phyloP scores from a whole-genome alignment of 1,140 invertebrate species.

The Bombyx mandarina region DNA sequence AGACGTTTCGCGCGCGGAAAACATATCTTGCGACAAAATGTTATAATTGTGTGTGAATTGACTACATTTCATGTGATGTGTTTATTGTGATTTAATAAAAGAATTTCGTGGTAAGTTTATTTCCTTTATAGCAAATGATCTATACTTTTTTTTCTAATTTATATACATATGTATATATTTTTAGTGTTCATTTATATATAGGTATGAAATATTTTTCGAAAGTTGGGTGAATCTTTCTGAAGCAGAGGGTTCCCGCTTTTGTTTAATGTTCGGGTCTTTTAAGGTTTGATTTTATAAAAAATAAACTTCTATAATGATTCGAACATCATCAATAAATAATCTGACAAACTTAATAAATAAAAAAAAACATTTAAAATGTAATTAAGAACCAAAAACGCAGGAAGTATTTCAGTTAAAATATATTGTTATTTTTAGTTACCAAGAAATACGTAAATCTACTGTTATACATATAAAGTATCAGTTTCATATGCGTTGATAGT shows the following conservation, averaged over 20 bases:
- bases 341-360: not conserved
- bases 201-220: not conserved
- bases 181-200: slow-evolving; percentile 9
- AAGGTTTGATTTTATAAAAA: too few relatives aligned
- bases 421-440: too few relatives aligned
- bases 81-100: not conserved
- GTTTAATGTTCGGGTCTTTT: not conserved
- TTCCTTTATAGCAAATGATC: too few relatives aligned
- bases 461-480: too few relatives aligned
- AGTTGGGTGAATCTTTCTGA: too few relatives aligned
- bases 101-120: not conserved
- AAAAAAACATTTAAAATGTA: too few relatives aligned
- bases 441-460: too few relatives aligned
- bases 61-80: slow-evolving; percentile 2
- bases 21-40: not conserved
- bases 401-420: too few relatives aligned
- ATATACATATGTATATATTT: not conserved
- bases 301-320: not conserved
- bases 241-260: not conserved
- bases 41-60: not conserved
- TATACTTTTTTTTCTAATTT: too few relatives aligned
- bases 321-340: not conserved
- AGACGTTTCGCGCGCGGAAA: slow-evolving; percentile 27
- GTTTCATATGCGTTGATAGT: too few relatives aligned
- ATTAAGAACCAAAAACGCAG: too few relatives aligned